These are phyloP conservation scores for Drosophila dunni DNA, from an alignment of 1,140 invertebrate genomes.

Conservation along the genomic window DNA sequence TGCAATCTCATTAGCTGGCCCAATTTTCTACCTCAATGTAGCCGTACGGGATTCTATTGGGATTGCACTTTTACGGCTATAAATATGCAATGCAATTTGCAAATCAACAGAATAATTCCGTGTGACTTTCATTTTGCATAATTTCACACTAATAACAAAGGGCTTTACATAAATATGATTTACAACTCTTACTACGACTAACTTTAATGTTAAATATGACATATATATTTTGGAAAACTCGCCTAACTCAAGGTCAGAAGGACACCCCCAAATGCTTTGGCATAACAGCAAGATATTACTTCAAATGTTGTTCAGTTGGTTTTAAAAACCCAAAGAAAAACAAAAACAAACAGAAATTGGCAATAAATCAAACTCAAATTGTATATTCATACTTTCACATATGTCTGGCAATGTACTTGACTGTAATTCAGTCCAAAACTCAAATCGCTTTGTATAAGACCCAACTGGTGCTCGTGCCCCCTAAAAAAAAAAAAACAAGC, in stretches of 20 bases:
- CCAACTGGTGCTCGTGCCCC: constrained; percentile 34
- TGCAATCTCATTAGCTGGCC: background rate
- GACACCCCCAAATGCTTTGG: background rate
- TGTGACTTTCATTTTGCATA: no score
- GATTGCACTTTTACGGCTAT: constrained; percentile 5
- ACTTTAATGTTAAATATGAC: no score
- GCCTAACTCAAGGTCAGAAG: background rate
- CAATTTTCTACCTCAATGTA: background rate
- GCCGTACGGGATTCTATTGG: background rate
- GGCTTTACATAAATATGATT: no score
- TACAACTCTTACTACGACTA: no score
- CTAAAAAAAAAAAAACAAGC: no score
- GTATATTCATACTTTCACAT: constrained; percentile 22
- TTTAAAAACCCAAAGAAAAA: background rate
- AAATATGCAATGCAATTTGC: constrained; percentile 37
- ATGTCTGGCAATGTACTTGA: constrained; percentile 2
- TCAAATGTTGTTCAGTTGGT: background rate
- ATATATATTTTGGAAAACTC: background rate
- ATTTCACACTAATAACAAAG: no score
- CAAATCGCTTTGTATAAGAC: constrained; percentile 24
- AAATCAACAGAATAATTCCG: background rate
- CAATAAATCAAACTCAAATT: constrained; percentile 44
- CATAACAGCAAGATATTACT: constrained; percentile 4
- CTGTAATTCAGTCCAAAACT: constrained; percentile 20
- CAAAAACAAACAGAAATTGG: constrained; percentile 25